Base-by-base conservation (phyloP, 2,888 invertebrate genomes). In the Lasiommata megera region DNA sequence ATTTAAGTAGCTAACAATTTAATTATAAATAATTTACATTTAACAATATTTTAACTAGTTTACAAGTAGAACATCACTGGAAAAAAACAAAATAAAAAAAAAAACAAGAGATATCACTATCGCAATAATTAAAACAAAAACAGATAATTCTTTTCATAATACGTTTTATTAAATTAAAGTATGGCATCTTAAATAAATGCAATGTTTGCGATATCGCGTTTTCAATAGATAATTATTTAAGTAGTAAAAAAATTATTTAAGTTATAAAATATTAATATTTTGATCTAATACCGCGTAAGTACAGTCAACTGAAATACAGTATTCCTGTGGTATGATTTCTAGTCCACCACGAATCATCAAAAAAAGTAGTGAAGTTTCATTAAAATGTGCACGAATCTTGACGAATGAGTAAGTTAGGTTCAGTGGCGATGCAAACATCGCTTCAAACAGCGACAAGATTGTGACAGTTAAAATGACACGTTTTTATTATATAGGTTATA, bases 11-110 rank as follows among this genome's bases (percentile, higher is more conserved):
- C 9, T 3, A 50, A 50, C 37, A 50, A 14, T 50, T 50, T 37
- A 48, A 50, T 8, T 60, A 56, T 38, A 53, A 53, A 54, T 56
- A 60, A 48, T 57, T 53, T 54, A 60, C 37, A 56, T 6, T 11
- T 14, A 53, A 53, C 41, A 41, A 41, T 56, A 47, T 9, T 37
- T 17, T 8, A 40, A 51, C 23, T 50, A 50, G 11, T 37, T 50
- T 50, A 37, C 14, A 36, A 48, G 14, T 6, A 37, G 23, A 37
- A 37, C 37, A 37, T n/a, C 50, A 50, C 14, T 23, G 50, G 50
- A 50, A 18, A 50, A 28, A 44, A 12, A n/a, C n/a, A n/a, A 43
- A 23, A 43, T n/a, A n/a, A n/a, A 28, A 12, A 44, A 44, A 44
- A 40, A 17, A 16, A 44, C 9, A 44, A 44, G 28, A 28, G 14